Evolutionary conservation across 2,113 vertebrate genomes (phyloP), one percentile per base, ranked within the genome.

Genomic region (Oxyruncus cristatus): DNA sequence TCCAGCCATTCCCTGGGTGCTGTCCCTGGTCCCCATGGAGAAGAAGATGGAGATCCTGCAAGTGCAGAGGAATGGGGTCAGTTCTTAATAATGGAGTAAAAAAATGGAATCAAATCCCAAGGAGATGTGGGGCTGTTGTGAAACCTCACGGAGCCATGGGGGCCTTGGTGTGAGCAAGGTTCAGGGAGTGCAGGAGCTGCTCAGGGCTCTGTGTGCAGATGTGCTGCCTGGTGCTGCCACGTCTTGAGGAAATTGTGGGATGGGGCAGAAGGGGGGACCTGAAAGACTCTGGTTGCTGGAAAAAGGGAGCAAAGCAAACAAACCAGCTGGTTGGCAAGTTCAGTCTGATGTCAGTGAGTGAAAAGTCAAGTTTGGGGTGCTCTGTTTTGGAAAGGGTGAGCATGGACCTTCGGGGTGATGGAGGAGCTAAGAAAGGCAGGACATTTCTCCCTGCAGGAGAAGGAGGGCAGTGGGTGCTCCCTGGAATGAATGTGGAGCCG

Each of bases 401-500:
- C 4, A 11, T 14, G 39, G n/a, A 3, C 37, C 11, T 18, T 79
- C 42, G 72, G 42, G 9, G 32, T 15, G 35, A 33, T 7, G 27
- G 35, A 71, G 41, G 13, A 79, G 37, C 10, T 50, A 3, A 50
- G 41, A 13, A 58, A 20, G 35, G 42, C n/a, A 50, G 37, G 27
- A 32, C 9, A 1, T 47, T 46, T 30, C 50, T 39, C 46, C 9
- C 10, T 2, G 8, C 27, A 7, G n/a, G 46, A 65, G 44, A 16
- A 70, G 50, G 55, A 78, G 46, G 21, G 32, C 62, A 49, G 37
- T 7, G 30, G 5, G 11, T 52, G 22, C 3, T 5, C 16, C 41
- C 3, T 0, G 39, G 28, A 6, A 8, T 10, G 22, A 12, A 1
- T 14, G 23, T 46, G 70, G 53, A 19, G 49, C 2, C 1, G 19